These are phyloP conservation scores for Neomorphus geoffroyi DNA, from an alignment of 2,797 vertebrate genomes.

Conservation along the genomic window DNA sequence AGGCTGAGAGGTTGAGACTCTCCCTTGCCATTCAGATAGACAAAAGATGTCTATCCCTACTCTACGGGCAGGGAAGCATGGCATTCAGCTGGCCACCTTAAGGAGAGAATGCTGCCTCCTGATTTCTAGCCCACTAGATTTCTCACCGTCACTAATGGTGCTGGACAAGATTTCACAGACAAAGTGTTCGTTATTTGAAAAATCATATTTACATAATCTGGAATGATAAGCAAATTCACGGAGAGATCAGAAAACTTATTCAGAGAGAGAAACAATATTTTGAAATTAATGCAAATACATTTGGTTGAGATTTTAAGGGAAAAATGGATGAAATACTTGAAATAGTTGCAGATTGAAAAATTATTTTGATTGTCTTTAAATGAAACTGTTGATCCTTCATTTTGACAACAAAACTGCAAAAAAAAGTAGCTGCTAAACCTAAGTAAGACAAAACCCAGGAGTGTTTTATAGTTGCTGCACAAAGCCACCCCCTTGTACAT, in stretches of 20 bases:
- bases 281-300: rapidly evolving
- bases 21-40: not conserved
- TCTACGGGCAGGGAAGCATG: not conserved
- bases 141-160: not conserved
- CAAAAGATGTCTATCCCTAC: conserved; percentile 16
- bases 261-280: not conserved
- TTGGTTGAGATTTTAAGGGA: not conserved
- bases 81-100: not conserved
- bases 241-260: not conserved
- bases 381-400: not conserved
- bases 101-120: not conserved
- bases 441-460: not conserved
- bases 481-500: not conserved
- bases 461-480: not conserved
- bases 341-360: not conserved
- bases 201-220: not conserved
- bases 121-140: not conserved
- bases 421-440: not conserved
- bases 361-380: not conserved
- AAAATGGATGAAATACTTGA: not conserved
- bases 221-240: not conserved
- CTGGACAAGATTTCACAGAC: not conserved
- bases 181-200: not conserved
- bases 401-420: not conserved
- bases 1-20: not conserved